phyloP scores from a whole-genome alignment of 2,113 vertebrate genomes.

The Sterrhoptilus dennistouni region DNA sequence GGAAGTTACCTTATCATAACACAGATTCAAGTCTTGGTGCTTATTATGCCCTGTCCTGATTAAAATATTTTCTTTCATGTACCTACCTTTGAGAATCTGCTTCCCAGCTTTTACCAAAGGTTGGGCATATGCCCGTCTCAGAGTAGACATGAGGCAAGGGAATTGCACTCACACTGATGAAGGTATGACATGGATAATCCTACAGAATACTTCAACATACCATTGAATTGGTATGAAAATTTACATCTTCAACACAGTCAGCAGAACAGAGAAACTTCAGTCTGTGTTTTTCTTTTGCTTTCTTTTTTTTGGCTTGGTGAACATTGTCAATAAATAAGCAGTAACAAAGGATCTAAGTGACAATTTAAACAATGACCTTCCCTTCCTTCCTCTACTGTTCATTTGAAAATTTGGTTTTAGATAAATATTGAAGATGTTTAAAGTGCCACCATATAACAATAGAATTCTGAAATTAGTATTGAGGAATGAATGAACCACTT shows the following conservation, averaged over 20 bases:
- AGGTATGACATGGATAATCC: not conserved
- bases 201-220: not conserved
- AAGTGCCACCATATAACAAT: not conserved
- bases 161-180: not conserved
- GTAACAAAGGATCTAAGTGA: not conserved
- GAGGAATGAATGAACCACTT: not conserved
- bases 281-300: not conserved
- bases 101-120: not conserved
- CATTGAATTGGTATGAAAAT: not conserved
- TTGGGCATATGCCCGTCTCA: not conserved
- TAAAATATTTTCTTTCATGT: not conserved
- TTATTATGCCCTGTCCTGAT: not conserved
- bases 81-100: not conserved
- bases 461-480: not conserved
- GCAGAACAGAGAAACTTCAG: not conserved
- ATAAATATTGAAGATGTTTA: not conserved
- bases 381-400: not conserved
- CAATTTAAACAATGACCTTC: not conserved
- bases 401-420: not conserved
- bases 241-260: not conserved
- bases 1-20: not conserved
- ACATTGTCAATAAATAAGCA: not conserved
- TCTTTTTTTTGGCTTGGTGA: not conserved
- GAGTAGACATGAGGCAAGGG: fast-evolving
- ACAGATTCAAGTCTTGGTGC: not conserved